Conservation (phyloP, 1,140 invertebrate genomes). For the Chelonus insularis region DNA sequence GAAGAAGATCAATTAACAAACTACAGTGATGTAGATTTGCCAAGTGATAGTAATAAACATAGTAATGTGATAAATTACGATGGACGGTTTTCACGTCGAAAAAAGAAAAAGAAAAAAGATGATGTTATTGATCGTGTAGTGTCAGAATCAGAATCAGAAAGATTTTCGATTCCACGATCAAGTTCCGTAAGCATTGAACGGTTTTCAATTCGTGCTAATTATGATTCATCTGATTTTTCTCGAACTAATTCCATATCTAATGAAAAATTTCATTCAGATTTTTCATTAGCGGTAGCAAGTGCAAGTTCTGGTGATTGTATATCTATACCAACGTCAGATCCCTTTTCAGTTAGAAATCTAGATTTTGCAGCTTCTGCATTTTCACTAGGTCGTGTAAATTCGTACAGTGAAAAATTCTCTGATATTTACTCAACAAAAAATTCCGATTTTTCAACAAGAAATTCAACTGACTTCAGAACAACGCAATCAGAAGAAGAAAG, state of each 20-base stretch:
- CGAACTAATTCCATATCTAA: constrained; percentile 56
- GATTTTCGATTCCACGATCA: constrained; percentile 54
- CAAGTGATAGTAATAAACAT: constrained; percentile 24
- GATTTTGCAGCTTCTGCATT: constrained; percentile 52
- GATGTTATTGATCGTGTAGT: constrained; percentile 11
- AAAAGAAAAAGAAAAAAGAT: constrained; percentile 32
- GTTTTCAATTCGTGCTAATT: constrained; percentile 56
- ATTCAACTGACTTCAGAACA: constrained; percentile 55
- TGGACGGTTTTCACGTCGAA: constrained; percentile 49
- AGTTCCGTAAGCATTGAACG: constrained; percentile 55
- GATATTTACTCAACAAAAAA: constrained; percentile 55
- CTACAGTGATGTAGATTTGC: constrained; percentile 30
- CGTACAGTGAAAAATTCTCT: constrained; percentile 48
- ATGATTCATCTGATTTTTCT: constrained; percentile 57
- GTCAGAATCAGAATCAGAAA: constrained; percentile 48
- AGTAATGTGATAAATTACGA: constrained; percentile 50
- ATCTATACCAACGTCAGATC: constrained; percentile 52
- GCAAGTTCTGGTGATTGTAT: constrained; percentile 55
- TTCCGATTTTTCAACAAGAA: constrained; percentile 54
- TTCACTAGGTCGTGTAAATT: constrained; percentile 44
- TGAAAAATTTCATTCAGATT: constrained; percentile 57
- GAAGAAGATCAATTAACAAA: constrained; percentile 53
- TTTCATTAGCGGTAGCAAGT: constrained; percentile 56
- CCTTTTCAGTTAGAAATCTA: constrained; percentile 53
- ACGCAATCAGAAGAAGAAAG: constrained; percentile 67